Evolutionary conservation across 1,140 invertebrate genomes (phyloP).

Genomic region (Drosophila murphyi): DNA sequence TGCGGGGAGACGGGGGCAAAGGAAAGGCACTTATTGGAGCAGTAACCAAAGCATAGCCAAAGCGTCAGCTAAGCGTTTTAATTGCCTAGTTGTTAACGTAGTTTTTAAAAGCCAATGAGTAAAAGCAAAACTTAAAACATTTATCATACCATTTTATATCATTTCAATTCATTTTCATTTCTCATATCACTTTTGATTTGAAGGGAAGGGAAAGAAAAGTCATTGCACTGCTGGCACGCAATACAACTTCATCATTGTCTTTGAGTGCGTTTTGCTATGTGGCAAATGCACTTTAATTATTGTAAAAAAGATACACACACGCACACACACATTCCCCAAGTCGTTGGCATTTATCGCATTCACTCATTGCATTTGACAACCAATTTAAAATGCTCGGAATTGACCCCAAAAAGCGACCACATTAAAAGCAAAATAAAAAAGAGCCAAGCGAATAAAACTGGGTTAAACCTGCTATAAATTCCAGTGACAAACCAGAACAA

Average conservation of each 20-base stretch:
- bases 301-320: conserved; percentile 6
- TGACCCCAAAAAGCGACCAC: conserved; percentile 46
- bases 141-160: conserved; percentile 21
- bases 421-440: conserved; percentile 1
- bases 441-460: conserved; percentile 5
- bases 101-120: conserved; percentile 34
- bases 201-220: conserved; percentile 25
- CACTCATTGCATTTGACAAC: conserved; percentile 72
- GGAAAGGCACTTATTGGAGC: conserved; percentile 10
- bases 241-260: conserved; percentile 43
- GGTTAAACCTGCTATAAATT: conserved; percentile 82
- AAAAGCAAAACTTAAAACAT: conserved; percentile 42
- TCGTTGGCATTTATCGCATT: conserved; percentile 59
- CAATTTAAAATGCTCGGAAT: conserved; percentile 70
- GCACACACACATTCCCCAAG: conserved; percentile 4
- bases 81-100: conserved; percentile 49
- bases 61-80: conserved; percentile 50
- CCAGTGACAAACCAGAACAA: conserved; percentile 65
- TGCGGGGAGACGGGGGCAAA: not conserved
- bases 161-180: conserved; percentile 30
- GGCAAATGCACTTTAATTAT: conserved; percentile 73
- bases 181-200: not conserved
- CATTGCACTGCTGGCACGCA: conserved; percentile 64
- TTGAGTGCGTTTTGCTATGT: conserved; percentile 19
- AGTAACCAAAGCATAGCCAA: conserved; percentile 70